A percentile compares a stretch with the other conserved stretches of the same genome.
Evolutionary conservation across 2,888 invertebrate species (phyloP).

Genomic region (Trilocha varians): DNA sequence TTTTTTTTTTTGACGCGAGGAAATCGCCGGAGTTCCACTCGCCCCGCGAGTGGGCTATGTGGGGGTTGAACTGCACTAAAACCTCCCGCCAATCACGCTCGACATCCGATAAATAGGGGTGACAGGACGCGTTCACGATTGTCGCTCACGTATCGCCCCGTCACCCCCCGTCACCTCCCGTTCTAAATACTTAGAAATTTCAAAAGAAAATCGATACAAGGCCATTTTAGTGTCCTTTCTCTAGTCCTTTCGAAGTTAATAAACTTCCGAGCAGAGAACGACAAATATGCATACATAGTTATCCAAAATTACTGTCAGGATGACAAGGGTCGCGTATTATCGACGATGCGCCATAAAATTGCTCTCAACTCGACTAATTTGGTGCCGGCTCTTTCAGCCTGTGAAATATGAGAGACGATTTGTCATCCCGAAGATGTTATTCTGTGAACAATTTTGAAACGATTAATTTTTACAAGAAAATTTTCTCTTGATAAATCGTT

Average conservation of each 20-base stretch:
- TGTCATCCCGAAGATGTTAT: slow-evolving; percentile 27
- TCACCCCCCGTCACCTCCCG: too few species aligned
- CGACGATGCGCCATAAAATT: slow-evolving; percentile 40
- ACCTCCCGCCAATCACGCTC: too few species aligned
- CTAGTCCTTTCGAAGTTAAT: neutral
- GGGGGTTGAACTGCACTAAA: too few species aligned
- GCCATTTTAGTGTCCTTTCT: too few species aligned
- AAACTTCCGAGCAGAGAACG: neutral
- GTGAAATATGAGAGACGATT: slow-evolving; percentile 40
- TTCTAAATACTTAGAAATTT: too few species aligned
- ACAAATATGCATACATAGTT: neutral
- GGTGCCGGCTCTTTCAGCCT: slow-evolving; percentile 32
- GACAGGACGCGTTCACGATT: too few species aligned
- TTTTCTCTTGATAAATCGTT: neutral
- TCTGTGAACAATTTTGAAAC: neutral
- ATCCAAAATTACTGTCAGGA: slow-evolving; percentile 1
- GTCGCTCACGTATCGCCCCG: too few species aligned
- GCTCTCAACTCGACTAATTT: slow-evolving; percentile 35
- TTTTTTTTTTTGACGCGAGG: too few species aligned
- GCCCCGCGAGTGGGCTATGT: too few species aligned
- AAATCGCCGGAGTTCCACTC: too few species aligned
- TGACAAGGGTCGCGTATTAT: slow-evolving; percentile 22
- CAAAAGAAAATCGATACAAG: too few species aligned
- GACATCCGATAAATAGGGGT: too few species aligned
- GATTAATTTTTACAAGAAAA: neutral